Evolutionary conservation across 2,113 vertebrate species (phyloP).

Genomic region (Bufo bufo): DNA sequence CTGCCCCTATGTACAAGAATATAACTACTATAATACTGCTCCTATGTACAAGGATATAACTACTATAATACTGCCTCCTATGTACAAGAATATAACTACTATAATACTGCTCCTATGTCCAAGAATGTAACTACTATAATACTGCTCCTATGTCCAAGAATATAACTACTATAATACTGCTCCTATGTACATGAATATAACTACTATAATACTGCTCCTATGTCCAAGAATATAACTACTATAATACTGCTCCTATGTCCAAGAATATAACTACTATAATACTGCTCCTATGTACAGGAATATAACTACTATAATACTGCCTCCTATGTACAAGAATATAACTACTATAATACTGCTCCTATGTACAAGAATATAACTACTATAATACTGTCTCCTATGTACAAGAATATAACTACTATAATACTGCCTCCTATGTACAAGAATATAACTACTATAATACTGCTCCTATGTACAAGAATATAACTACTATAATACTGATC

Average conservation of each 20-base stretch:
- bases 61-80: neutral
- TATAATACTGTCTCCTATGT: neutral
- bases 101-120: neutral
- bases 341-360: no score
- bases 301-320: neutral
- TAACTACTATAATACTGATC: neutral
- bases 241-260: neutral
- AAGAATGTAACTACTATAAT: neutral
- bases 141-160: neutral
- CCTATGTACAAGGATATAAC: neutral
- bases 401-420: neutral
- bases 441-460: neutral
- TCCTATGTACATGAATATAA: neutral
- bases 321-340: no score
- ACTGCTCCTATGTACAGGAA: neutral
- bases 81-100: no score
- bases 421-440: neutral
- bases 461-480: neutral
- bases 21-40: neutral
- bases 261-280: neutral
- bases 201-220: neutral
- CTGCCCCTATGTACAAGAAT: neutral
- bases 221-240: conserved; percentile 7
- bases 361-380: neutral
- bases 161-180: neutral